These are phyloP conservation scores for Mimachlamys varia DNA, from an alignment of 2,888 invertebrate genomes.

Conservation along the genomic window DNA sequence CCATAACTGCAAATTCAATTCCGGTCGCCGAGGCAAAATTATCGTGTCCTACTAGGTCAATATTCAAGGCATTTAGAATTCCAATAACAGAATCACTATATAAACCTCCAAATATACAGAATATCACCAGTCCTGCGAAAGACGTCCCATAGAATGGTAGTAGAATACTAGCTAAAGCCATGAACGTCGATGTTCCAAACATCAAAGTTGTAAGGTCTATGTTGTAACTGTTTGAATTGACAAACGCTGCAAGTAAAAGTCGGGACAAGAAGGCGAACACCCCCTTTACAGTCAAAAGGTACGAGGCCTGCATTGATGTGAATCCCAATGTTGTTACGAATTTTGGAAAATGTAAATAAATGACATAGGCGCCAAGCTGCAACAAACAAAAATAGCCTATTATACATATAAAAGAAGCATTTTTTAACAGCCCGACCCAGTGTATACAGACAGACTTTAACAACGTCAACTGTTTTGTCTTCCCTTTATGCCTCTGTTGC, in stretches of 20 bases:
- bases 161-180: background rate
- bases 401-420: background rate
- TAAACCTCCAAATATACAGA: background rate
- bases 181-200: background rate
- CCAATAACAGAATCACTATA: constrained; percentile 6
- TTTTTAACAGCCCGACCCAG: background rate
- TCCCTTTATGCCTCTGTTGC: background rate
- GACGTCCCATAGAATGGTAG: background rate
- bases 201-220: background rate
- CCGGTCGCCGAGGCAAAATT: background rate
- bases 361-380: background rate
- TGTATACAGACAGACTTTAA: background rate
- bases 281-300: background rate
- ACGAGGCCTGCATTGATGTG: background rate
- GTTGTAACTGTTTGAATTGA: background rate
- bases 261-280: background rate
- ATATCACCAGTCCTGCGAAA: background rate
- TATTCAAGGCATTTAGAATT: background rate
- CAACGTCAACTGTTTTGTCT: background rate
- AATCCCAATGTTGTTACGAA: background rate
- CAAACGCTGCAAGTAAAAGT: background rate
- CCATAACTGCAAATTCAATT: constrained; percentile 15
- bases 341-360: background rate
- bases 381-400: background rate
- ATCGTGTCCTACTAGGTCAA: background rate